Evolutionary conservation across 2,113 vertebrate genomes (phyloP), one percentile per base, ranked within the genome.

Genomic region (Phyllopteryx taeniolatus): DNA sequence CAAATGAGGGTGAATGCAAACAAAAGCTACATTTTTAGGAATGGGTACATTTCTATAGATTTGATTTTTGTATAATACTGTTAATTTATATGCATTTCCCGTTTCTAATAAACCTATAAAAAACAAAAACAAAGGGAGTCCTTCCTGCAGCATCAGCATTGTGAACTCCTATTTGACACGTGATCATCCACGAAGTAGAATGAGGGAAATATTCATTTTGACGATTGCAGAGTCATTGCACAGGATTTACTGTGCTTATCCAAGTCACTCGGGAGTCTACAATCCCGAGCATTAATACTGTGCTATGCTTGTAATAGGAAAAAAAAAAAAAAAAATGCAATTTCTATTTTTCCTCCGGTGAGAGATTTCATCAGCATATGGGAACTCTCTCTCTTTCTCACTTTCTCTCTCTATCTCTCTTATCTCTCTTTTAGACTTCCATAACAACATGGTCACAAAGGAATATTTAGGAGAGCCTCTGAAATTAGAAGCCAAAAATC

Each of bases 401-500:
- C n/a, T n/a, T n/a, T n/a, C 33, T 79, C 43, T 62, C 54, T 19
- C 6, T 39, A 1, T 5, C 35, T 39, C 35, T 39, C 35, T 6
- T 39, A 17, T 53, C 49, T 53, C 15, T 64, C 44, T 46, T 61
- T 71, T 62, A 76, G 64, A 77, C 75, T 33, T 72, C 42, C 22
- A 63, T 7, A 11, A 65, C 31, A 73, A 46, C 60, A 61, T 47
- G 8, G 22, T 72, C 76, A 75, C 70, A 68, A 42, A 71, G 53
- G 64, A 75, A 61, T 77, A 79, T 89, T 86, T 85, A 82, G 67
- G 56, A 74, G 62, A 75, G 72, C 76, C 72, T 80, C 74, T 76
- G 76, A 83, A 78, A 88, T 76, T 70, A 66, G 77, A 88, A 74
- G 61, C 78, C 27, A 57, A 73, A 62, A 79, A 87, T 79, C 79